Evolutionary conservation across 2,888 invertebrate species (phyloP), one percentile per base, ranked within the genome.

Genomic region (Anorthoa munda): DNA sequence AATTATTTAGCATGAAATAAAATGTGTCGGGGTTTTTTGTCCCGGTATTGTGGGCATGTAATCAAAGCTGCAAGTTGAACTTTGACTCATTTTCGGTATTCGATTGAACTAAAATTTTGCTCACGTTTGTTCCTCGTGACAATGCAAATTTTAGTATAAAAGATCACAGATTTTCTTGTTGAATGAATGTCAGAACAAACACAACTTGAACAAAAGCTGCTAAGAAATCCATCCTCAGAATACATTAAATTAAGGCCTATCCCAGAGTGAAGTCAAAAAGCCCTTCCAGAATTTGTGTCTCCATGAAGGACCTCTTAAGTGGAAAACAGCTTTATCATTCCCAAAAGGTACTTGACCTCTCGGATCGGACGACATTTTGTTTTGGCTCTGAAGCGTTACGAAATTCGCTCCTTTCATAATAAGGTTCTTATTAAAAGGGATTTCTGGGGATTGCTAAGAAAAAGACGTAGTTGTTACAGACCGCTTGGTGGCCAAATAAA

Each of bases 311-410:
- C 48, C 59, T 63, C 58, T 60, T 65, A 67, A 82, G 56, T 67
- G 39, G 58, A 77, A 77, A 82, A 77, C 82, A 61, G 45, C 66
- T 79, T 78, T 73, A 67, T 73, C 70, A 73, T 60, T 31, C 13
- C 60, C 72, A 66, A 78, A 75, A 74, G 74, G 56, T 73, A 15
- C 56, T 68, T 51, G 72, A 66, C 59, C 66, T 31, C 23, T 61
- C 66, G 53, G 67, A 67, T 66, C n/a, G 50, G 63, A 48, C 65
- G 50, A 60, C 64, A 64, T 71, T 64, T 66, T 59, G 70, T 82
- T 81, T 71, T 65, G 68, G 17, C 56, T 12, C 61, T 64, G 4
- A 63, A 82, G 45, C 53, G 26, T 64, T 72, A 66, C 31, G 39
- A 70, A 72, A 69, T 74, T 51, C 12, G 31, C 39, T 39, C 18